Evolutionary conservation across 1,140 invertebrate genomes (phyloP), one percentile per base, ranked within the genome.

Genomic region (Achroia grisella): DNA sequence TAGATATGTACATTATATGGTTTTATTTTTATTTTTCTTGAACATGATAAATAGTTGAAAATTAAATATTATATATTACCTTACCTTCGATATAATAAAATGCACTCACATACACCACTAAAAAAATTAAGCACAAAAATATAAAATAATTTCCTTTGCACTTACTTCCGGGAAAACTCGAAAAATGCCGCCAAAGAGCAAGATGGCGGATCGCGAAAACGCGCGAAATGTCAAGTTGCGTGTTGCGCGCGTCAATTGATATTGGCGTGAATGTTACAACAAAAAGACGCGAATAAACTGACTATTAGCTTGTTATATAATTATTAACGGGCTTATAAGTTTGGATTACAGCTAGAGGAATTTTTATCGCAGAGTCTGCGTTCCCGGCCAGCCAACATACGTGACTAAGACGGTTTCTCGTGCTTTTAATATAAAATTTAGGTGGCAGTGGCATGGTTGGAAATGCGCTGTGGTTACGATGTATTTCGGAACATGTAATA

Each of bases 371-470:
- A 49, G 61, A 61, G 69, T 62, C 57, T 66, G 62, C 60, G 60
- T 58, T 52, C 71, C 52, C 68, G 63, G 55, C 62, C 65, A 69
- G 53, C 56, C 71, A 64, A 58, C 52, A 71, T 65, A 67, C 69
- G 74, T 78, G 77, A 81, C 77, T 81, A 81, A 76, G 63, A 43
- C 27, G 43, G 44, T 39, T 61, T 67, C 69, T 67, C 65, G 58
- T 73, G 69, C 52, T 64, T 71, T 52, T 73, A 58, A 69, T 71
- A 72, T 74, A 76, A 78, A 76, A 68, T 79, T 77, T 73, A 71
- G 70, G 56, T 70, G 59, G 64, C 62, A 64, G 39, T 10, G 6
- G 17, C 2, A 23, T 56, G 60, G 56, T 57, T 52, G 62, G 66
- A 72, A 70, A 62, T 36, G 67, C 50, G 44, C 42, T 56, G 54